Percentiles rank a stretch among this genome's conserved stretches.
Evolutionary conservation across 2,113 vertebrate genomes (phyloP).

Genomic region (Aspidoscelis tigris): DNA sequence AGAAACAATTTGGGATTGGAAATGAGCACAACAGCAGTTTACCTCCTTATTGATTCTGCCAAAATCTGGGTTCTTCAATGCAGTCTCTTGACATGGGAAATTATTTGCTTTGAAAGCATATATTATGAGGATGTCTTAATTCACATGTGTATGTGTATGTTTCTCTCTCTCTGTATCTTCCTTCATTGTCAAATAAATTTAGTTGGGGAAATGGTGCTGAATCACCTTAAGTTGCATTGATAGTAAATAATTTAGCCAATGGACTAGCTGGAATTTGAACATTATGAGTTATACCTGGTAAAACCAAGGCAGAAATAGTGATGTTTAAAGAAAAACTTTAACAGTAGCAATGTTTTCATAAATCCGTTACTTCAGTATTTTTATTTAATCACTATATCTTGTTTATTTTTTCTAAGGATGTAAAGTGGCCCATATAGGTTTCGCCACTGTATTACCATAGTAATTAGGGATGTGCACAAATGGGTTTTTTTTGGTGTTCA

Average conservation of each 20-base stretch:
- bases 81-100: slow-evolving; percentile 37
- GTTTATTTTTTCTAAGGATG: background rate
- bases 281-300: background rate
- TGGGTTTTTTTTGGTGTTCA: no score
- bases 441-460: background rate
- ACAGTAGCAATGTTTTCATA: background rate
- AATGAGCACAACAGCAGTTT: slow-evolving; percentile 29
- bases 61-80: slow-evolving; percentile 33
- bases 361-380: background rate
- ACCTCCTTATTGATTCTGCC: slow-evolving; percentile 37
- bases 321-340: background rate
- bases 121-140: slow-evolving; percentile 17
- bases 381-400: background rate
- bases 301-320: background rate
- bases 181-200: slow-evolving; percentile 48
- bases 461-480: no score
- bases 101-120: slow-evolving; percentile 50
- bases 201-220: slow-evolving; percentile 57
- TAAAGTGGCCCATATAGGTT: background rate
- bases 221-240: slow-evolving; percentile 59
- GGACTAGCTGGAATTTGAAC: slow-evolving; percentile 46
- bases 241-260: slow-evolving; percentile 42
- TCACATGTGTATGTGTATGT: background rate
- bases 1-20: slow-evolving; percentile 23
- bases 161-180: background rate